Base-by-base conservation (phyloP, 2,113 vertebrate species). In the Porphyrio hochstetteri region DNA sequence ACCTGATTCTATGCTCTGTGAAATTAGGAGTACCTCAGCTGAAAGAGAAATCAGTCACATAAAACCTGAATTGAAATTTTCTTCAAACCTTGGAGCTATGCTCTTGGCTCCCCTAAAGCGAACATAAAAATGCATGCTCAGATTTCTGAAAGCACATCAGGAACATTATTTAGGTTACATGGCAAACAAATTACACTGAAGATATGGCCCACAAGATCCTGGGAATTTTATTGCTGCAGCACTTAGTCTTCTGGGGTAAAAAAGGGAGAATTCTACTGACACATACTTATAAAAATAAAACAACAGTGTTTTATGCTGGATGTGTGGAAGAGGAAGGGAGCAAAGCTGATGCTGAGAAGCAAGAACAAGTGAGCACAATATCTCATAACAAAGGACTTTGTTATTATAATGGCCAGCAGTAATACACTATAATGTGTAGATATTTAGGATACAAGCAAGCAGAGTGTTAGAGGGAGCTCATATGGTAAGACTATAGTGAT, bases 11-110 rank as follows among this genome's bases (percentile, higher is more conserved):
- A 27, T 77, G 59, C 68, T 64, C 68, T 93, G 31, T 88, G 64
- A 94, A 92, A 91, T 78, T 46, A 78, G 56, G 35, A 91, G 31
- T 78, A 75, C 14, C 42, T 80, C 70, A 92, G 44, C 18, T 68
- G 52, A 92, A 86, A 78, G 60, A 70, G 92, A 93, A 83, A 83
- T 68, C 59, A 86, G 59, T 38, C 55, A 64, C n/a, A 70, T 74
- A 85, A 93, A 92, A 86, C 13, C 50, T 69, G 52, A 92, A 88
- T n/a, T 31, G 68, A 91, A 86, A 88, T 83, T 76, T 80, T 75
- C 64, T 59, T 74, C 46, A 81, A 90, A 77, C 31, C 44, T 64
- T 50, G 21, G 35, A 91, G 82, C 53, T 87, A 38, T 76, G 86
- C 71, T 92, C 68, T 35, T 86, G 67, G 80, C 42, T 88, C n/a